Evolutionary conservation across 2,797 vertebrate species (phyloP), one percentile per base, ranked within the genome.

Genomic region (Dryobates pubescens): DNA sequence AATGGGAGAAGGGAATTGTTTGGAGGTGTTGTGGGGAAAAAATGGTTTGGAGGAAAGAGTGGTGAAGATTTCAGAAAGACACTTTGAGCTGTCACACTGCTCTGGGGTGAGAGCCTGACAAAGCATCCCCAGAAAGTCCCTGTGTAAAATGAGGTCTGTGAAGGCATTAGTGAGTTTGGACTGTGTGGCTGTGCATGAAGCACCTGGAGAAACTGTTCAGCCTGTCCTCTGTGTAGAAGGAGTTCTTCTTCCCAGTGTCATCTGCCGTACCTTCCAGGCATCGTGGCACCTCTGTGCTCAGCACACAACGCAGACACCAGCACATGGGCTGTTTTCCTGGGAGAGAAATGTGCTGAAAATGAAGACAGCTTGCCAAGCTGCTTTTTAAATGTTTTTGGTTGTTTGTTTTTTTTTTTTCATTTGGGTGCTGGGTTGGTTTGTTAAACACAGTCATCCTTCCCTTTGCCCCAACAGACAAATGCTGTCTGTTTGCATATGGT

Each of bases 11-110:
- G 7, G 22, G 20, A 54, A 9, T 43, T 73, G 14, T 19, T 69
- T 41, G 3, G 16, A 0, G 0, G 4, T 9, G 0, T 26, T 41
- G 13, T 4, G 10, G 5, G 4, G 2, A 0, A 8, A 30, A 43
- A 61, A 11, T 13, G 70, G n/a, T 3, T 5, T 38, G 72, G 41
- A 88, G 23, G 17, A n/a, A 68, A 54, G 9, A 9, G 0, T 24
- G n/a, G 29, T n/a, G 29, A 74, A 68, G 12, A 10, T 77, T 80
- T 88, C n/a, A 41, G 23, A 30, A 84, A 64, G 24, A 58, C 1
- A 0, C 22, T 61, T 59, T 36, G 13, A 51, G 32, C 34, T 38
- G 19, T 75, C n/a, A 26, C 8, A 7, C 26, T 61, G 18, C 19
- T 68, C 56, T 82, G 47, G 24, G 51, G 20, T 57, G 16, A 27